These are phyloP conservation scores for Clitarchus hookeri DNA, from an alignment of 2,888 invertebrate genomes.

Conservation along the genomic window DNA sequence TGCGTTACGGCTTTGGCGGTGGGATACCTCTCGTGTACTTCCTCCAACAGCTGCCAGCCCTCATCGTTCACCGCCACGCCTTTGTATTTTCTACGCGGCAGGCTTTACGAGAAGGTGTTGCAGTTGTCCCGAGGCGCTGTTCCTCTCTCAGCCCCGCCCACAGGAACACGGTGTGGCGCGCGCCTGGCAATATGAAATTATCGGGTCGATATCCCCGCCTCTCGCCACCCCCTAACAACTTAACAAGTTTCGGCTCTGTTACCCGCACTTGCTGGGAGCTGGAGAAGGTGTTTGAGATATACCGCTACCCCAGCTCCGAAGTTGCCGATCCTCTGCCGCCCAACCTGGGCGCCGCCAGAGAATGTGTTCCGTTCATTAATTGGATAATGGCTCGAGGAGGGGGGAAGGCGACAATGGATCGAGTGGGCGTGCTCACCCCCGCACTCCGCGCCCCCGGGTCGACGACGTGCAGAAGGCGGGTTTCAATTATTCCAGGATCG, in stretches of 20 bases:
- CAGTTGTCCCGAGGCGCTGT: neutral
- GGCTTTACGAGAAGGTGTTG: neutral
- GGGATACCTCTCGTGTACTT: too few species aligned
- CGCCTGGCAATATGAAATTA: neutral
- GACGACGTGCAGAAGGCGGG: neutral
- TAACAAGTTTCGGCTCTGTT: neutral
- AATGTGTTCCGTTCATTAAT: conserved; percentile 3
- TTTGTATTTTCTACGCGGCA: neutral
- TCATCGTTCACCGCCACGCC: too few species aligned
- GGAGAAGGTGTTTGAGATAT: conserved; percentile 7
- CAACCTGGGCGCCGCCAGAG: neutral
- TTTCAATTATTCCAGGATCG: neutral
- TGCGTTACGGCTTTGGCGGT: too few species aligned
- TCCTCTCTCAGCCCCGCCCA: neutral
- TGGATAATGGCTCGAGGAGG: neutral
- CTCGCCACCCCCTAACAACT: neutral
- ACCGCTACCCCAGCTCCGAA: neutral
- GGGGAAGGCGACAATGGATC: neutral
- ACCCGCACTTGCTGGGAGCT: neutral
- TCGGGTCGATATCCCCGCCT: neutral
- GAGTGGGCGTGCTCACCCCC: neutral
- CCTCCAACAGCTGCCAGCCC: too few species aligned
- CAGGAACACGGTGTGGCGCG: neutral
- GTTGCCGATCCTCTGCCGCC: neutral
- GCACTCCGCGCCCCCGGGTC: neutral